Percentiles rank a stretch among this genome's conserved stretches.
Conservation (phyloP, 2,113 vertebrate genomes). For the Actenoides lindsayi region DNA sequence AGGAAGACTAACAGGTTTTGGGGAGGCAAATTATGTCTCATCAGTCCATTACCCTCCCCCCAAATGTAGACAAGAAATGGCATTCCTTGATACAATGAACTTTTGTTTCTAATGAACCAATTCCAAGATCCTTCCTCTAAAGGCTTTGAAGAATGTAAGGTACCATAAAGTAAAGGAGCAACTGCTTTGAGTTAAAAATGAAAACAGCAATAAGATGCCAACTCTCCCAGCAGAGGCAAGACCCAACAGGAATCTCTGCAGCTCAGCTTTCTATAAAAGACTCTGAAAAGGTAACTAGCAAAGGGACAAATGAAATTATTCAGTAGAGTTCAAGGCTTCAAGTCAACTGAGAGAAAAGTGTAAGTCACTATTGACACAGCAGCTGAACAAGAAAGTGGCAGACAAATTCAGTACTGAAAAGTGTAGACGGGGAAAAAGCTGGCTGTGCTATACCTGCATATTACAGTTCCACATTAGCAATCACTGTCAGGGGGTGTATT, state of each 20-base stretch:
- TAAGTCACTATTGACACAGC: neutral
- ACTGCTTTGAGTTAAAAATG: neutral
- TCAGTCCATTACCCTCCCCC: neutral
- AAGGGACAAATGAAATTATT: constrained; percentile 8
- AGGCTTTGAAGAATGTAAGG: neutral
- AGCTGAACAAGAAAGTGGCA: neutral
- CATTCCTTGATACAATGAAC: neutral
- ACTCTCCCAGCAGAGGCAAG: neutral
- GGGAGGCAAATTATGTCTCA: neutral
- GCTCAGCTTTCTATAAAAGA: constrained; percentile 3
- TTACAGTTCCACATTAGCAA: neutral
- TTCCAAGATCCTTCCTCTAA: neutral
- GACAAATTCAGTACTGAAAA: neutral
- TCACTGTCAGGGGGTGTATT: neutral
- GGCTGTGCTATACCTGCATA: neutral
- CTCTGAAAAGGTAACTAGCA: constrained; percentile 29
- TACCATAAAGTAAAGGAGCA: neutral
- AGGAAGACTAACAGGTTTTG: neutral
- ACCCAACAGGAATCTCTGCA: neutral
- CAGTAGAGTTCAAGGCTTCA: constrained; percentile 16
- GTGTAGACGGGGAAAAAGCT: neutral
- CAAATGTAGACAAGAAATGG: neutral
- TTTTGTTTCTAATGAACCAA: neutral
- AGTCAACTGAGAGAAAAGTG: neutral
- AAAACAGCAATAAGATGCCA: neutral